Base-by-base conservation (phyloP, 2,888 invertebrate genomes). In the Tenodera sinensis region DNA sequence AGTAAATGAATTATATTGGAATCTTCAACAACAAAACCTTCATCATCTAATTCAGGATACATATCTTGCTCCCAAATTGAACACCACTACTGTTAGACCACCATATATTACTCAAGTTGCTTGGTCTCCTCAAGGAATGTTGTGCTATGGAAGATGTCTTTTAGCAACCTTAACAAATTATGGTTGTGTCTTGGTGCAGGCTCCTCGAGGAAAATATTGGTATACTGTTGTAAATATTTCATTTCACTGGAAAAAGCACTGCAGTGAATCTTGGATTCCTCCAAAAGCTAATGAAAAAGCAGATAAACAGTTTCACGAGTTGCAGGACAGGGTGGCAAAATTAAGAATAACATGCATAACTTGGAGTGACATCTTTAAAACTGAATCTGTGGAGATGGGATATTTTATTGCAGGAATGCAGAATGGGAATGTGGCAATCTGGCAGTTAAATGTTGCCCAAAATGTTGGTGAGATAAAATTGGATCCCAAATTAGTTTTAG, bases 81-180 rank as follows among this genome's bases (percentile, higher is more conserved):
- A 20, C 25, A 87, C 27, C 1, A 42, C 87, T 4, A 82, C 34
- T 15, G 12, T 83, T 27, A 83, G n/a, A 42, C 34, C 83, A 8
- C 27, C 87, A 14, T 83, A 87, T n/a, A 83, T 87, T 9, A 34
- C 34, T 20, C 87, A 87, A 34, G 82, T 87, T 25, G 87, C 87
- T n/a, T 87, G 87, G 87, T 87, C 87, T 9, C 87, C 87, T 15
- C 82, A 82, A 82, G 87, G 87, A 30, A 87, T 87, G 87, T 42
- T 54, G 28, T 20, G 30, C 6, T 81, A 86, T 30, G 81, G 86
- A 25, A 86, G 86, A 81, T 86, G 28, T 9, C 15, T 71, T 42
- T 34, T 84, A 84, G 54, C 54, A 71, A 71, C 54, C 15, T 71
- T 71, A 71, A 71, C 54, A 20, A 71, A 71, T 25, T 20, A 71